These are phyloP conservation scores for Ephestia elutella DNA, from an alignment of 1,140 invertebrate species.

Conservation along the genomic window DNA sequence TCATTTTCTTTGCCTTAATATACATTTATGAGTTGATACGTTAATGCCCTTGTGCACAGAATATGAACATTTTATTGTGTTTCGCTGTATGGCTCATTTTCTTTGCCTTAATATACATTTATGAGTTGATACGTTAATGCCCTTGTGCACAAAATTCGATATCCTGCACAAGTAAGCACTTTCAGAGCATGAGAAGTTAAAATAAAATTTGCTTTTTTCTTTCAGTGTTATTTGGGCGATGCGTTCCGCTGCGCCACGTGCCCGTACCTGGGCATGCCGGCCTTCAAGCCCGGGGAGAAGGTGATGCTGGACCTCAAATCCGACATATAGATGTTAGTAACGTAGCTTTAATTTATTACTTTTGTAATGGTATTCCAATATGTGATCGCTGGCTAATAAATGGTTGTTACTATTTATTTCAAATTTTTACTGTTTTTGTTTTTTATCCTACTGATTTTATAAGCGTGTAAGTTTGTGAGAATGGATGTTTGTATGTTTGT, in stretches of 20 bases:
- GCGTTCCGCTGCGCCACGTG: slow-evolving; percentile 98
- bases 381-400: slow-evolving; percentile 24
- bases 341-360: slow-evolving; percentile 14
- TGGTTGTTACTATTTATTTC: not conserved
- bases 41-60: too few relatives aligned
- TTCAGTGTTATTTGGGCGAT: slow-evolving; percentile 98
- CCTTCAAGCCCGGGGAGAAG: slow-evolving; percentile 99
- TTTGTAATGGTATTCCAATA: slow-evolving; percentile 34
- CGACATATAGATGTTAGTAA: slow-evolving; percentile 73
- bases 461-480: too few relatives aligned
- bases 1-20: too few relatives aligned
- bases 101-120: too few relatives aligned
- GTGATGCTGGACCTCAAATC: slow-evolving; percentile 85
- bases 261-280: slow-evolving; percentile 98
- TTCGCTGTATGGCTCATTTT: too few relatives aligned
- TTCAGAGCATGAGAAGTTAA: too few relatives aligned
- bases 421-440: not conserved
- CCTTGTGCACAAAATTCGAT: too few relatives aligned
- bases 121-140: too few relatives aligned
- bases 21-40: too few relatives aligned
- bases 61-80: too few relatives aligned
- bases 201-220: not conserved
- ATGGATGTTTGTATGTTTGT: too few relatives aligned
- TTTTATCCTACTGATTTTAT: not conserved
- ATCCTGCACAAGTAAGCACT: too few relatives aligned